Evolutionary conservation across 2,797 vertebrate genomes (phyloP), one percentile per base, ranked within the genome.

Genomic region (Periophthalmus magnuspinnatus): DNA sequence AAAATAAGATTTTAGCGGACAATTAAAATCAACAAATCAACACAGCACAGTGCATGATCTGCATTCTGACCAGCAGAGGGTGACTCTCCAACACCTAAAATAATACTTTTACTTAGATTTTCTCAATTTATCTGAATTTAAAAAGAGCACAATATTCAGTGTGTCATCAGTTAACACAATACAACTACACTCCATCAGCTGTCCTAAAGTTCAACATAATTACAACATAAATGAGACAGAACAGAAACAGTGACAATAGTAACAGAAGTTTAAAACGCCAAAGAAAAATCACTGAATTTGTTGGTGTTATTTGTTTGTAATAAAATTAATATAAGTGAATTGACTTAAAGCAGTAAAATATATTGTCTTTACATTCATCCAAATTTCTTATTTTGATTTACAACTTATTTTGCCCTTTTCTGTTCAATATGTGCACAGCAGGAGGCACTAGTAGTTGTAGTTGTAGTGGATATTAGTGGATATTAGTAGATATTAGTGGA

Each of bases 11-110:
- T 54, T 19, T n/a, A 32, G 21, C 48, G 33, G 13, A 50, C 19
- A 19, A 9, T 48, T 33, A n/a, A 32, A 65, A n/a, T 47, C 2
- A 47, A 17, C 41, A 48, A 57, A 24, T 57, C 55, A 13, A 5
- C 21, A 10, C n/a, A 4, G 52, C 21, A 24, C 24, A 1, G 0
- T 22, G 21, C 7, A 54, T 22, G 50, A 1, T 55, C 52, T 24
- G 52, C n/a, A 22, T 55, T 60, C 70, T 13, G 28, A 24, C 85
- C 84, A 88, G 71, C 69, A 1, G 87, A 75, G 71, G 82, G 79
- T 24, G 68, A 59, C 16, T 21, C 66, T 28, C 65, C n/a, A 2
- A 69, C 70, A 72, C 67, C 56, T 8, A 41, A 5, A 66, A 28
- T 6, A 63, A 4, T 10, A 32, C 28, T 24, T 56, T 24, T 21